Base-by-base conservation (phyloP, 2,797 vertebrate species). In the Galagoides demidoff region DNA sequence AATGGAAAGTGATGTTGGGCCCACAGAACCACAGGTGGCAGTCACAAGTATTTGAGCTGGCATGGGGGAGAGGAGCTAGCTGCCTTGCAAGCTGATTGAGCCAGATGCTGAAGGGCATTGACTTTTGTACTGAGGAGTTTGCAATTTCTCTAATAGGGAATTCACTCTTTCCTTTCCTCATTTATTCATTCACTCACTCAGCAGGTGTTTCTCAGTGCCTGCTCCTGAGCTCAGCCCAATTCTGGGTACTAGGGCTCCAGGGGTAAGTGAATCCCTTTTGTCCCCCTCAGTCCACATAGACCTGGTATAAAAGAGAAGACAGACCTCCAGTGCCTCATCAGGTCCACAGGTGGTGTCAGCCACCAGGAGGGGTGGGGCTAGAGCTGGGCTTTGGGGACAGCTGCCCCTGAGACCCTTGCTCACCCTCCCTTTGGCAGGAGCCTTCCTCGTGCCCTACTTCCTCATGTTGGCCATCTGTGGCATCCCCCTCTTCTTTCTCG, bases 401-500 rank as follows among this genome's bases (percentile, higher is more conserved):
- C 34, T 19, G 12, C 31, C 23, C 39, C 59, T 29, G 39, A 63
- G 19, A 20, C 27, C 17, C 22, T 52, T n/a, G 34, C 34, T 23
- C 1, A 0, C 45, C 82, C 57, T 3, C 49, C 70, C 37, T 19
- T 57, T 76, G 49, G 0, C 97, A 99, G 99, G 99, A 10, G 99
- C 98, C 94, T 99, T 99, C 92, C 98, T 99, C 0, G 96, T 99
- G 96, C 99, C 99, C 90, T 99, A 99, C 90, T 99, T 99, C 98
- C 98, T 99, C 97, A 99, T 99, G 98, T 94, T 99, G 97, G 98
- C 98, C 88, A 98, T 99, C 97, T 99, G 98, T 0, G 98, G 99
- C 73, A 98, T 99, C 71, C 99, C 99, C 29, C 98, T 99, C 94
- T 99, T 99, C 97, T 99, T 99, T 96, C 98, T 99, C 61, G 99